phyloP scores from a whole-genome alignment of 2,888 invertebrate genomes.

The Drosophila kokeensis region DNA sequence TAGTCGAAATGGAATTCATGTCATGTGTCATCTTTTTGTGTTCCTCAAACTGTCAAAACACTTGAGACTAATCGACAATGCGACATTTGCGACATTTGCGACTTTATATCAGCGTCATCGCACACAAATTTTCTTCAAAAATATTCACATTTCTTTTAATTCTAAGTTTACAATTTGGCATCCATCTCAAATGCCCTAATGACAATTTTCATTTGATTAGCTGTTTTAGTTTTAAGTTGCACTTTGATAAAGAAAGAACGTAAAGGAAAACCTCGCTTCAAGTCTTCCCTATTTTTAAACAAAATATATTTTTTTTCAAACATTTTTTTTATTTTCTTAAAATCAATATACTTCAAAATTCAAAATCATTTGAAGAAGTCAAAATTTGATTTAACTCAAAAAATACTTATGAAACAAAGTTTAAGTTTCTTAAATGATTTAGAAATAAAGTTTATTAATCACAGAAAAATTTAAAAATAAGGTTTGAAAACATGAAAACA shows the following conservation, averaged over 20 bases:
- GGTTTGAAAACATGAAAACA: no score
- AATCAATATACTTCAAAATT: background rate
- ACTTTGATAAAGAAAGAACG: background rate
- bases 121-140: conserved; percentile 27
- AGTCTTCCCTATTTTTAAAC: background rate
- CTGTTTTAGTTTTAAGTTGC: background rate
- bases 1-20: conserved; percentile 28
- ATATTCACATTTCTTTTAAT: conserved; percentile 42
- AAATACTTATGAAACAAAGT: background rate
- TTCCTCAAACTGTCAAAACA: conserved; percentile 8
- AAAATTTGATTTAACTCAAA: background rate
- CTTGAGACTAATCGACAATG: conserved; percentile 29
- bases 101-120: conserved; percentile 40
- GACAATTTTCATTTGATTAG: background rate
- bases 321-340: background rate
- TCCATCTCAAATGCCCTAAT: conserved; percentile 10
- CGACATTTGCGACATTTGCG: conserved; percentile 26
- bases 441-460: background rate
- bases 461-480: accelerated
- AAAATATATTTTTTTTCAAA: background rate
- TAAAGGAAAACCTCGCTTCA: background rate
- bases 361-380: background rate
- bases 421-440: background rate
- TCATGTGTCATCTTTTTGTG: conserved; percentile 21
- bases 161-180: background rate